These are phyloP conservation scores for Dryococelus australis DNA, from an alignment of 2,888 invertebrate genomes.

Conservation along the genomic window DNA sequence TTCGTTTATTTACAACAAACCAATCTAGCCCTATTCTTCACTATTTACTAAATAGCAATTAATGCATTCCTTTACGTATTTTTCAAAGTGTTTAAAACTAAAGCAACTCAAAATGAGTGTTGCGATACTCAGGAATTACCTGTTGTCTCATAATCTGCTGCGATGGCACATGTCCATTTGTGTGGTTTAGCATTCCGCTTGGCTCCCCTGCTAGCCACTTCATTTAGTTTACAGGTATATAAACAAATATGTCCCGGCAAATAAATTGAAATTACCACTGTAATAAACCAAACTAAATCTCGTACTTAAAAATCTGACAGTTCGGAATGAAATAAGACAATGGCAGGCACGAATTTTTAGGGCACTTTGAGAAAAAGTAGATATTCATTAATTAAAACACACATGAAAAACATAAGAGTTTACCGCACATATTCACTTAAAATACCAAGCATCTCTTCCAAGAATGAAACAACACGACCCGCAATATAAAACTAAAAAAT, in stretches of 20 bases:
- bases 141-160: slow-evolving; percentile 50
- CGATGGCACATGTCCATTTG: slow-evolving; percentile 50
- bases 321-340: background rate
- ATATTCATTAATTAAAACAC: background rate
- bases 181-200: slow-evolving; percentile 52
- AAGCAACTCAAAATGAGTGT: no score
- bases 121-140: slow-evolving; percentile 42
- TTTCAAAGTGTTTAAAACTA: no score
- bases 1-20: no score
- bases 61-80: no score
- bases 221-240: slow-evolving; percentile 48
- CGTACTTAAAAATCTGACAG: background rate
- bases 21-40: no score
- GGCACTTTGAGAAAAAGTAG: background rate
- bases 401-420: background rate
- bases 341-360: background rate
- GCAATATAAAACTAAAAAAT: slow-evolving; percentile 21
- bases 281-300: background rate
- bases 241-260: slow-evolving; percentile 29
- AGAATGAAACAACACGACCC: slow-evolving; percentile 25
- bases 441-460: background rate
- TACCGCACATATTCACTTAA: background rate
- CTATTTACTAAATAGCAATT: no score
- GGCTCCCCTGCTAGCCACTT: slow-evolving; percentile 53
- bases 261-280: background rate